Evolutionary conservation across 2,113 vertebrate genomes (phyloP), one percentile per base, ranked within the genome.

Genomic region (Leiothrix lutea): DNA sequence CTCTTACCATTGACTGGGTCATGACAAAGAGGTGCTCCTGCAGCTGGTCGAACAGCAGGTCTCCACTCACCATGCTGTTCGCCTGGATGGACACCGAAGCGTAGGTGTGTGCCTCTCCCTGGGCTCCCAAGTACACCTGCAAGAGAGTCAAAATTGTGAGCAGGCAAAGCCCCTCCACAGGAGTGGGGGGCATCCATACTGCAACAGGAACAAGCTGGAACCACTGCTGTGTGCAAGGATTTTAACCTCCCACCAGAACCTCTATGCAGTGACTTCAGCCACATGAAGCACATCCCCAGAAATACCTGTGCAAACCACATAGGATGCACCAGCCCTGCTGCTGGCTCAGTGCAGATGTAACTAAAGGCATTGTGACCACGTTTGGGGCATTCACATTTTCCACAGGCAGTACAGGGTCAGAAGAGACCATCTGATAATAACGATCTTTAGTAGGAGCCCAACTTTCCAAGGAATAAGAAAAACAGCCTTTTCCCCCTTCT

Each of bases 21-120:
- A 99, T 99, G 95, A 99, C 98, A 77, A 99, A 99, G 47, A 99
- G 98, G 81, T 99, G 97, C 81, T 99, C 98, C 64, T 99, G 98
- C 6, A 87, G 60, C 93, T 98, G 98, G 97, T 99, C 99, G 36
- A 99, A 99, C 36, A 98, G 96, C 42, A 99, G 98, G 94, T 99
- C 99, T 51, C 98, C 98, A 78, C 97, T 99, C 95, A 99, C 99
- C 6, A 98, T 86, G 28, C 98, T 92, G 19, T 98, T 99, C 36
- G 92, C 93, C 90, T 99, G 98, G 90, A 99, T 98, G 78, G 92
- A 92, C 66, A 98, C 88, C 4, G 98, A 98, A 21, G 98, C 80
- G 5, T 99, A 99, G 26, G 98, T 95, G 45, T 98, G 98, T 40
- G 98, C 98, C 72, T 99, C 98, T 8, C 98, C 98, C 14, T 96